A percentile compares a stretch with the other conserved stretches of the same genome.
Evolutionary conservation across 2,113 vertebrate genomes (phyloP).

Genomic region (Chaetura pelagica): DNA sequence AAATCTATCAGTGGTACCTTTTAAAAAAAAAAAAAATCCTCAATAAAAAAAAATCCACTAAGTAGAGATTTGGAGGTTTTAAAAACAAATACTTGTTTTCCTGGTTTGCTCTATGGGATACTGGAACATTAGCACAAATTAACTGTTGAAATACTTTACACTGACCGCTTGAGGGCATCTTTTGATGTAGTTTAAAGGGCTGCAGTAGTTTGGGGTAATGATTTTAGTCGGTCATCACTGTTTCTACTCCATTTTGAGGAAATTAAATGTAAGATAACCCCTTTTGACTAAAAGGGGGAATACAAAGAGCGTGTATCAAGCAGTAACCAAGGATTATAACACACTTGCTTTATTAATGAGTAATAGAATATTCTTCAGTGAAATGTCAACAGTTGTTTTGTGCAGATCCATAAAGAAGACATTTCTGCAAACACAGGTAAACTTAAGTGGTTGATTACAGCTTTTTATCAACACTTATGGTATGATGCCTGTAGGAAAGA

Average conservation of each 20-base stretch:
- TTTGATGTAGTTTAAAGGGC: not conserved
- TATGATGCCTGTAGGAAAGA: not conserved
- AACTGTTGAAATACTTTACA: not conserved
- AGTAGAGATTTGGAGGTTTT: not conserved
- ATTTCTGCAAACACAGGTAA: not conserved
- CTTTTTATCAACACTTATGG: not conserved
- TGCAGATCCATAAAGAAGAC: not conserved
- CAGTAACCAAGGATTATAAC: not conserved
- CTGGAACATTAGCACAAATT: not conserved
- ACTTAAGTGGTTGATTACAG: rapidly evolving
- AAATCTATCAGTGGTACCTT: not conserved
- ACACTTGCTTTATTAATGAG: not conserved
- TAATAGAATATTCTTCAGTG: not conserved
- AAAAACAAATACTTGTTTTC: not conserved
- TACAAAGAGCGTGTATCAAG: not conserved
- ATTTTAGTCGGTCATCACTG: not conserved
- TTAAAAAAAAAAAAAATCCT: not conserved
- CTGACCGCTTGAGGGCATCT: constrained; percentile 57
- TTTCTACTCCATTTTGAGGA: not conserved
- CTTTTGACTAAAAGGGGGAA: not conserved
- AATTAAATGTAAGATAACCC: not conserved
- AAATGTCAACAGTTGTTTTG: not conserved
- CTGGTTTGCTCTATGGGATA: not conserved
- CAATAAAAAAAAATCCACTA: not conserved
- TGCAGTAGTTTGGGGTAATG: not conserved